A percentile compares a stretch with the other conserved stretches of the same genome.
Evolutionary conservation across 23 tunicate species (phyloP).

Genomic region (Halocynthia aurantium): DNA sequence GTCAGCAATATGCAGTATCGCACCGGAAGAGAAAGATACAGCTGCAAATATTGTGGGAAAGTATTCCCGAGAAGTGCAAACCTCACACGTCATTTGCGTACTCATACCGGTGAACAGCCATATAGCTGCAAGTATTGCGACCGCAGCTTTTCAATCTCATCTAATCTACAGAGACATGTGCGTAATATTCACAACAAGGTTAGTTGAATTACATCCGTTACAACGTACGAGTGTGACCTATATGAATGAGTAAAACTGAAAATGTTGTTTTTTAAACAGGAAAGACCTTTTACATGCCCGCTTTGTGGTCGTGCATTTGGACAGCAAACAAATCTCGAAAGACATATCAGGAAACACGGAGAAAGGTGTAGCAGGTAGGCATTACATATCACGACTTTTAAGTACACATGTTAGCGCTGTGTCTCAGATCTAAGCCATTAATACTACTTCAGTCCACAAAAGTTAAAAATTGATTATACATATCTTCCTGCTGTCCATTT

Average conservation of each 20-base stretch:
- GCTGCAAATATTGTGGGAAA: conserved; percentile 87
- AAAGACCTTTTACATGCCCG: conserved; percentile 88
- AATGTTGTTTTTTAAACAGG: conserved; percentile 31
- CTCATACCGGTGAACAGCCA: conserved; percentile 99
- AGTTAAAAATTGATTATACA: too few species aligned
- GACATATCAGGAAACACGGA: conserved; percentile 82
- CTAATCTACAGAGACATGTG: conserved; percentile 93
- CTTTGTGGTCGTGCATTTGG: conserved; percentile 92
- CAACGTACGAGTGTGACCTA: not conserved
- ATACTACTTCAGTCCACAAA: too few species aligned
- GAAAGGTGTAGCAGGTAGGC: conserved; percentile 26
- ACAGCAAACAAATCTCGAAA: conserved; percentile 91
- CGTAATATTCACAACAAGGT: conserved; percentile 96
- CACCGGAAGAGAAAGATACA: conserved; percentile 51
- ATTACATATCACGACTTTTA: not conserved
- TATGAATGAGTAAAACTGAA: not conserved
- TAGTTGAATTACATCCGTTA: not conserved
- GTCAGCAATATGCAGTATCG: not conserved
- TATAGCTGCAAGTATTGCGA: conserved; percentile 90
- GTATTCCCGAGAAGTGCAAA: conserved; percentile 97
- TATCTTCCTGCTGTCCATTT: too few species aligned
- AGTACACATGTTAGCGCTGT: too few species aligned
- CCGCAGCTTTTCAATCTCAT: conserved; percentile 94
- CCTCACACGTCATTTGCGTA: conserved; percentile 90
- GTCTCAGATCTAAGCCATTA: too few species aligned